Percentiles rank a stretch among this genome's conserved stretches.
phyloP scores from a whole-genome alignment of 2,797 vertebrate species.

The Bufotes viridis region DNA sequence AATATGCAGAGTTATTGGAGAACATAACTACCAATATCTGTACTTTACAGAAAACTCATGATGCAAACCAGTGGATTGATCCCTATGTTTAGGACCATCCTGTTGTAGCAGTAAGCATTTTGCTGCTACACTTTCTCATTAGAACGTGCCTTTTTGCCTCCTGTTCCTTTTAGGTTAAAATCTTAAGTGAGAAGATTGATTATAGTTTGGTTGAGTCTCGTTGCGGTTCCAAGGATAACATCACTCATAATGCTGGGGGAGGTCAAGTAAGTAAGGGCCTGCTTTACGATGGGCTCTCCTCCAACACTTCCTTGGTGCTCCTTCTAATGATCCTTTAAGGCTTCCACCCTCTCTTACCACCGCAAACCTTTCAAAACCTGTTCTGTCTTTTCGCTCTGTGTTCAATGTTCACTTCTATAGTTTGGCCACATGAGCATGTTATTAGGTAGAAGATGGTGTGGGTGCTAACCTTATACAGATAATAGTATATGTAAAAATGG shows the following conservation, averaged over 20 bases:
- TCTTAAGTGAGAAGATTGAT: conserved; percentile 88
- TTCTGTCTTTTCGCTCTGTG: conserved; percentile 36
- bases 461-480: background rate
- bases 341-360: conserved; percentile 23
- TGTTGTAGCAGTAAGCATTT: background rate
- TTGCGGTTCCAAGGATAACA: conserved; percentile 93
- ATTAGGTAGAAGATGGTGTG: background rate
- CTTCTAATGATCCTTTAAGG: conserved; percentile 48
- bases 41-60: background rate
- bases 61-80: background rate
- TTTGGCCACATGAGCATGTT: conserved; percentile 21
- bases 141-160: conserved; percentile 70
- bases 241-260: conserved; percentile 86
- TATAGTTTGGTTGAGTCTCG: conserved; percentile 89
- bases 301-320: conserved; percentile 59
- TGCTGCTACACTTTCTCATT: background rate
- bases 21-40: no score
- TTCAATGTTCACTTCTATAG: conserved; percentile 30
- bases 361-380: conserved; percentile 41
- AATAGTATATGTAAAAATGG: background rate
- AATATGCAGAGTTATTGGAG: background rate
- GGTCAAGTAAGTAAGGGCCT: conserved; percentile 87
- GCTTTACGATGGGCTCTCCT: conserved; percentile 58
- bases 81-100: background rate
- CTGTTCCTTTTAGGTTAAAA: conserved; percentile 84